Conservation (phyloP, 2,797 vertebrate species). For the Pipistrellus nathusii region DNA sequence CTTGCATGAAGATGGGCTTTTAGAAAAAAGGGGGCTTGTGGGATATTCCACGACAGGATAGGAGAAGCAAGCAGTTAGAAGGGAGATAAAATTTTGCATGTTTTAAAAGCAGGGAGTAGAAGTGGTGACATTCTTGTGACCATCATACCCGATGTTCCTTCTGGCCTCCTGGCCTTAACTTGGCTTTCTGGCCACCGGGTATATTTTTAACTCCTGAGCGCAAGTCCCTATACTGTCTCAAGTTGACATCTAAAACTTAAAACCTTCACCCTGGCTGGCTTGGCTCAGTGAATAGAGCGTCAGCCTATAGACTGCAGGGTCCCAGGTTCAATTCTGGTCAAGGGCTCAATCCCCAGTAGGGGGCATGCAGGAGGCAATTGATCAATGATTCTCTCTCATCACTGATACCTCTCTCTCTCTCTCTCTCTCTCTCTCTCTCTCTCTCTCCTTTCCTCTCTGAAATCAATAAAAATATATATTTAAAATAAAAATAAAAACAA, state of each 20-base stretch:
- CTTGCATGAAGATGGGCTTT: not conserved
- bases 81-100: not conserved
- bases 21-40: not conserved
- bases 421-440: too few relatives aligned
- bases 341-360: too few relatives aligned
- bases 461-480: too few relatives aligned
- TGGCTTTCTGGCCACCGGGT: not conserved
- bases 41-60: not conserved
- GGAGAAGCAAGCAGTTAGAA: not conserved
- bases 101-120: not conserved
- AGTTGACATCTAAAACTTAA: slow-evolving; percentile 1
- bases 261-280: not conserved
- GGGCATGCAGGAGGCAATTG: too few relatives aligned
- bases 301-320: too few relatives aligned
- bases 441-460: too few relatives aligned
- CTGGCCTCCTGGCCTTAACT: not conserved
- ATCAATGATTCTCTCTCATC: too few relatives aligned
- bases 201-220: not conserved
- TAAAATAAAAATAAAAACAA: too few relatives aligned
- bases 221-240: not conserved
- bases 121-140: not conserved
- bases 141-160: not conserved
- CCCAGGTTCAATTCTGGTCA: too few relatives aligned
- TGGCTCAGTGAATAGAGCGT: too few relatives aligned
- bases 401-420: too few relatives aligned